Evolutionary conservation across 2,113 vertebrate genomes (phyloP).

Genomic region (Oreochromis tanganicae): DNA sequence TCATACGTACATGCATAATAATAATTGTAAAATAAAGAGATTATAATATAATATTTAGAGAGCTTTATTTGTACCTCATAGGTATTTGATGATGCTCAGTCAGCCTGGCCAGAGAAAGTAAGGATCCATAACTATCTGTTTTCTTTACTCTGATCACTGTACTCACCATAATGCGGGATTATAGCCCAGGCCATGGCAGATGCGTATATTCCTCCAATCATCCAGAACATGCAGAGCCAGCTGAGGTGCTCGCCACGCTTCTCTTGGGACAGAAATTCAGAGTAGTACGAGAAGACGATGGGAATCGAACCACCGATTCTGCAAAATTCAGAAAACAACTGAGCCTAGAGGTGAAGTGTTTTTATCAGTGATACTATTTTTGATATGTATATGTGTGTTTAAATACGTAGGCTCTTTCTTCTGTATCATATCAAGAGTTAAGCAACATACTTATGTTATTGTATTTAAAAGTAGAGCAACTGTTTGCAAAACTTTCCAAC

Average conservation of each 20-base stretch:
- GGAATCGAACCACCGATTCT: constrained; percentile 97
- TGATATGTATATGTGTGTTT: not conserved
- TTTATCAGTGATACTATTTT: not conserved
- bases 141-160: not conserved
- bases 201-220: constrained; percentile 96
- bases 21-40: not conserved
- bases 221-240: constrained; percentile 99
- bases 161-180: constrained; percentile 94
- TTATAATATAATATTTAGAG: not conserved
- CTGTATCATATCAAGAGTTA: not conserved
- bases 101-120: not conserved
- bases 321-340: constrained; percentile 4
- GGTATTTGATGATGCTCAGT: not conserved
- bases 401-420: not conserved
- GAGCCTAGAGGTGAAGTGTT: not conserved
- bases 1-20: not conserved
- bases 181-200: constrained; percentile 98
- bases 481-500: not conserved
- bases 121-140: not conserved
- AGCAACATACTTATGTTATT: not conserved
- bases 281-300: constrained; percentile 97
- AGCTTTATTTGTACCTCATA: not conserved
- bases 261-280: constrained; percentile 95
- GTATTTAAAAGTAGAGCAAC: not conserved
- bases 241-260: constrained; percentile 95